A percentile compares a stretch with the other conserved stretches of the same genome.
phyloP scores from a whole-genome alignment of 2,797 vertebrate species.

The Parauchenoglanis punctatus region DNA sequence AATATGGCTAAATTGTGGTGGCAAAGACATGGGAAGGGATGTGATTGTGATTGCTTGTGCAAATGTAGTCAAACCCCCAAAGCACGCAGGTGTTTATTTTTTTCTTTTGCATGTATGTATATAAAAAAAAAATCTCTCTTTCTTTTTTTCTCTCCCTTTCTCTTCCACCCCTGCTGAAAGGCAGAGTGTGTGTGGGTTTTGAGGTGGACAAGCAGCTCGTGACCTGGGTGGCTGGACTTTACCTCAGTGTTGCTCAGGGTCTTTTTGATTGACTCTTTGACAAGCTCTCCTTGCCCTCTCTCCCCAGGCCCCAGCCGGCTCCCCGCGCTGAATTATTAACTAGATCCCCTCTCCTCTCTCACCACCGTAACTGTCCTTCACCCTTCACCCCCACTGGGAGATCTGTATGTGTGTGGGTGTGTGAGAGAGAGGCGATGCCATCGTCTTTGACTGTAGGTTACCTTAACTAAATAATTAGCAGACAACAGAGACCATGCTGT shows the following conservation, averaged over 20 bases:
- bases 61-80: conserved; percentile 7
- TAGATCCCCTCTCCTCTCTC: conserved; percentile 55
- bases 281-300: conserved; percentile 59
- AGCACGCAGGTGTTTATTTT: conserved; percentile 15
- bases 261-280: conserved; percentile 73
- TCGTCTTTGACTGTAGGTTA: conserved; percentile 54
- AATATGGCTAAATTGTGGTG: conserved; percentile 22
- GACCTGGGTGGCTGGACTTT: conserved; percentile 43
- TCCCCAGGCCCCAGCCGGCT: conserved; percentile 63
- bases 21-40: not conserved
- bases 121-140: not conserved
- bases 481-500: conserved; percentile 49
- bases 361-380: conserved; percentile 58
- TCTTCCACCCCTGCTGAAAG: conserved; percentile 39
- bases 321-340: conserved; percentile 78
- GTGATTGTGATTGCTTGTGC: conserved; percentile 33
- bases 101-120: not conserved
- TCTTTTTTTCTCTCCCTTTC: conserved; percentile 3
- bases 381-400: conserved; percentile 55
- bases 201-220: conserved; percentile 39
- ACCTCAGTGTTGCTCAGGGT: conserved; percentile 53
- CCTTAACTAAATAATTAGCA: conserved; percentile 56
- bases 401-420: conserved; percentile 43
- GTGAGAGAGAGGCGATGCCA: conserved; percentile 2
- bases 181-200: conserved; percentile 43